Base-by-base conservation (phyloP, 2,113 vertebrate genomes). In the Phasianus colchicus region DNA sequence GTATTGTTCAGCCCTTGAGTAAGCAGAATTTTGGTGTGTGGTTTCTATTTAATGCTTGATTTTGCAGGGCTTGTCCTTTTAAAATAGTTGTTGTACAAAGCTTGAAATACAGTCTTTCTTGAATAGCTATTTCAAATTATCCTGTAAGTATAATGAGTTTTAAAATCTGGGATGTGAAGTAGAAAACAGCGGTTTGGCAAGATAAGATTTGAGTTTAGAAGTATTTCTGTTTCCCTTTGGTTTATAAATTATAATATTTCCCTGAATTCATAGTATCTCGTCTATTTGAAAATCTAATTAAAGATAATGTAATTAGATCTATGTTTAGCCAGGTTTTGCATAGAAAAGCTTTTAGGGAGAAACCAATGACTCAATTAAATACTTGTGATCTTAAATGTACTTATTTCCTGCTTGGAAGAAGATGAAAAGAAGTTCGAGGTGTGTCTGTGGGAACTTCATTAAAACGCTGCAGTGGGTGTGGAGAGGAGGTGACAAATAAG, bases 271-370 rank as follows among this genome's bases (percentile, higher is more conserved):
- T 55, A 61, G 30, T 84, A 89, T 24, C 77, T 83, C 85, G 78
- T 91, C 63, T 92, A 48, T 65, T 95, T 95, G 88, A 95, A 95
- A 96, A 94, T 76, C 57, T 96, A 87, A 92, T 96, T 89, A 89
- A 91, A 92, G 67, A 15, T 94, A 95, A 92, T 89, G 75, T 79
- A 83, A 91, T 92, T 91, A 96, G 79, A 66, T 16, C 90, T 96
- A 91, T 92, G 64, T 95, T 96, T 96, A 94, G 79, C 86, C 72
- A 58, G 16, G 25, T 89, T 96, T 96, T 95, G 88, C 93, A 96
- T 96, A 77, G 79, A 83, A 86, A 42, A 88, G 72, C 3, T 74
- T 91, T 82, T 76, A 76, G 65, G 43, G 38, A 81, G 88, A 67
- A 60, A 34, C 50, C 40, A 83, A 42, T 89, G 55, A 86, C 72